Base-by-base conservation (phyloP, 37 sponge, comb jelly and placozoan genomes). In the Beroe ovata region DNA sequence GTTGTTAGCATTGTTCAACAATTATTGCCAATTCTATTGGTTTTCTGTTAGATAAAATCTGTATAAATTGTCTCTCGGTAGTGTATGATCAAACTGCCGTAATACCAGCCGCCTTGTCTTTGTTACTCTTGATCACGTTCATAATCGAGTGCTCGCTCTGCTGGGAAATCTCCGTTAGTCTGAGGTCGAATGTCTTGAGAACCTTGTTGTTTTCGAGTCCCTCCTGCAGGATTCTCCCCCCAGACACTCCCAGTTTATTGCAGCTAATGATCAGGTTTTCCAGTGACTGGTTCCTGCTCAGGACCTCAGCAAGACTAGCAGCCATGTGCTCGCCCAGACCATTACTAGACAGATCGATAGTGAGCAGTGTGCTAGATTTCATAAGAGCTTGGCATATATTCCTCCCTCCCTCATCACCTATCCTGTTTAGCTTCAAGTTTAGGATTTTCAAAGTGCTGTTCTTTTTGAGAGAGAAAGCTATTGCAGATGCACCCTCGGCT, bases 111-210 rank as follows among this genome's bases (percentile, higher is more conserved):
- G 54, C 36, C 84, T 77, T 42, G 16, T 91, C 91, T 18, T 91
- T 88, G 64, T 96, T 96, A 42, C 42, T 38, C 41, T 92, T 92
- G 38, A 95, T 90, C 29, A 91, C 89, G 69, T 96, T 94, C 58
- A 93, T 94, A 71, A 96, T 96, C 60, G 89, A 91, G 89, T 96
- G 95, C 88, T 96, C 97, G 71, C 92, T 96, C 90, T 96, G 93
- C 72, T 94, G 93, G 41, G 92, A 92, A 37, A 96, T 92, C 36
- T 92, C 92, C 23, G 97, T 95, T 72, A 94, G 91, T 11, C 97
- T 84, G 3, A 96, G 92, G 84, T 96, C 97, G 88, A 96, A 91
- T 39, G 63, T 61, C 25, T 90, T 29, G 42, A 96, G 72, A 28
- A 91, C 89, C 0, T 34, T 88, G 88, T 96, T 96, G 60, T 96